Evolutionary conservation across 2,797 vertebrate genomes (phyloP), one percentile per base, ranked within the genome.

Genomic region (Naso thynnoides): DNA sequence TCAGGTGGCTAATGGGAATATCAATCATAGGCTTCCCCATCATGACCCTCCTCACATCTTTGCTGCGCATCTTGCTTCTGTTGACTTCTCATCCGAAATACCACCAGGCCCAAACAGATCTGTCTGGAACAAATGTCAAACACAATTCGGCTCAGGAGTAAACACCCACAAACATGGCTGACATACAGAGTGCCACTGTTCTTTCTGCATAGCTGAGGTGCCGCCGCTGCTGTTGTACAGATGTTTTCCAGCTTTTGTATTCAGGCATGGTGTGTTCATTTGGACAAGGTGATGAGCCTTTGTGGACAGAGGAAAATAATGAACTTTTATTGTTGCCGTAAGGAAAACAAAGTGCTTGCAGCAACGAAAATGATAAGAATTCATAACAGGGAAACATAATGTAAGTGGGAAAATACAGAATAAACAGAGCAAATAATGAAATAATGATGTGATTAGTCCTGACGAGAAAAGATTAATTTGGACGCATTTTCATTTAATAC

Each of bases 1-100:
- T 94, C 94, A 89, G 79, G 83, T 65, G 71, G 87, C 90, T 95
- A 95, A 95, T 95, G 90, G 92, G 92, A 95, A 93, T 93, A 95
- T 95, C 94, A 94, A 95, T 95, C 94, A 94, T 93, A 81, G 73
- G 78, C 85, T 78, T 85, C 81, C 83, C 78, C 83, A 88, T 82
- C 82, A 81, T 74, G 79, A 89, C 88, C 86, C 88, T 71, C 33
- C 89, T 86, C 87, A 82, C 88, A 87, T 84, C 82, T 76, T 53
- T 33, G 52, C 70, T 7, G 58, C 49, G 47, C 76, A 84, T 87
- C 86, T 81, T 18, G 66, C 87, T 83, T 86, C 83, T 78, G 86
- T 79, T 89, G 87, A 87, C 86, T 89, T 26, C 90, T 53, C 72
- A 56, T 87, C 82, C 65, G 18, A 88, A 91, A 91, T 86, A 92